Conservation (phyloP, 37 sponge, comb jelly and placozoan genomes). For the Diacarnus erythraeanus region DNA sequence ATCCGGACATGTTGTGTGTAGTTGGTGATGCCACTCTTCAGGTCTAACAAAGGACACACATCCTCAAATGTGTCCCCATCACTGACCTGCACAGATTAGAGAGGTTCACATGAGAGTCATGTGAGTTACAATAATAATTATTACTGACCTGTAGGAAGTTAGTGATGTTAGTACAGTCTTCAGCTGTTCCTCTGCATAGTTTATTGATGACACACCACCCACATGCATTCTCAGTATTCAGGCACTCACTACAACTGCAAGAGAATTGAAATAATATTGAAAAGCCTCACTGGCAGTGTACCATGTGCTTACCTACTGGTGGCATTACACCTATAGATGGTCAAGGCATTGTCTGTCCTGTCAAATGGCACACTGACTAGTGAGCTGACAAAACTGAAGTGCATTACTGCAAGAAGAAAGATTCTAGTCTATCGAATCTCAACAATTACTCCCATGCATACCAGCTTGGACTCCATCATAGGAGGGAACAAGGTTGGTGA, state of each 20-base stretch:
- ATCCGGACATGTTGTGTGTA: constrained; percentile 35
- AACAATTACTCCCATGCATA: too few relatives aligned
- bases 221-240: constrained; percentile 42
- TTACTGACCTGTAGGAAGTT: constrained; percentile 14
- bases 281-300: too few relatives aligned
- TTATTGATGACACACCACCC: constrained; percentile 58
- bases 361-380: constrained; percentile 12
- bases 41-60: constrained; percentile 39
- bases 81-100: neutral
- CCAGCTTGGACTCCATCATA: constrained; percentile 11
- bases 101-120: neutral
- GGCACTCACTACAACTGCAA: constrained; percentile 58
- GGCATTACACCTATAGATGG: constrained; percentile 13
- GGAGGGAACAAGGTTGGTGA: constrained; percentile 8
- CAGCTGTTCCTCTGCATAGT: constrained; percentile 39
- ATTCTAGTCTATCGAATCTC: neutral
- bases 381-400: constrained; percentile 40
- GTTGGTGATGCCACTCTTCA: constrained; percentile 7
- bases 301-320: constrained; percentile 22
- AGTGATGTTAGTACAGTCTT: constrained; percentile 1
- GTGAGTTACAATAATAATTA: too few relatives aligned
- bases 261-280: neutral
- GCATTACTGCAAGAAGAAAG: constrained; percentile 3
- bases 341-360: constrained; percentile 10
- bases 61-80: constrained; percentile 25